phyloP scores from a whole-genome alignment of 2,797 vertebrate genomes.

The Vespertilio murinus region DNA sequence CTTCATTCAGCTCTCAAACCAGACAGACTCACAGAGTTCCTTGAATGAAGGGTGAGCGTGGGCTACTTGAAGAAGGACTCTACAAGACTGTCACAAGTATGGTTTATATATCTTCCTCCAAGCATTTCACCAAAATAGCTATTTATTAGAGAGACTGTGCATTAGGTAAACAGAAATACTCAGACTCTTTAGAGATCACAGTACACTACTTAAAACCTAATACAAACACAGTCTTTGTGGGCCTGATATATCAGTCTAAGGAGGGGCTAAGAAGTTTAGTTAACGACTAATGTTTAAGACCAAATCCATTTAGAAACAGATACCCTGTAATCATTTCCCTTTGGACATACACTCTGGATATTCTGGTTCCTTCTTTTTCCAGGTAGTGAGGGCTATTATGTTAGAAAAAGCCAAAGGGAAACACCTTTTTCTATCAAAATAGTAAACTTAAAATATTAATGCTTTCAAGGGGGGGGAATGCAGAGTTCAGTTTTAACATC shows the following conservation, averaged over 20 bases:
- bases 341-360: not conserved
- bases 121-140: not conserved
- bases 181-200: not conserved
- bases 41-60: not conserved
- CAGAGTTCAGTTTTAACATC: not conserved
- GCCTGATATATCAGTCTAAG: not conserved
- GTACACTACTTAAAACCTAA: not conserved
- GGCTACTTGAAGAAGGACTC: not conserved
- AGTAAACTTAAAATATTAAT: conserved; percentile 24
- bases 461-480: not conserved
- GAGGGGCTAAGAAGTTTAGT: not conserved
- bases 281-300: conserved; percentile 12
- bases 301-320: not conserved
- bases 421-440: conserved; percentile 33
- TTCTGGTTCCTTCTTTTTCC: not conserved
- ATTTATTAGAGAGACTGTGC: not conserved
- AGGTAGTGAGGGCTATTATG: not conserved
- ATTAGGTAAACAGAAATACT: not conserved
- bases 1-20: not conserved
- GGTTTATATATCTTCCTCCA: not conserved
- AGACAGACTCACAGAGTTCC: not conserved
- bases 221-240: not conserved
- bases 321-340: not conserved
- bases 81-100: not conserved
- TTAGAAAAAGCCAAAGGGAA: not conserved